These are phyloP conservation scores for Intellagama lesueurii DNA, from an alignment of 2,797 vertebrate species.

Conservation along the genomic window DNA sequence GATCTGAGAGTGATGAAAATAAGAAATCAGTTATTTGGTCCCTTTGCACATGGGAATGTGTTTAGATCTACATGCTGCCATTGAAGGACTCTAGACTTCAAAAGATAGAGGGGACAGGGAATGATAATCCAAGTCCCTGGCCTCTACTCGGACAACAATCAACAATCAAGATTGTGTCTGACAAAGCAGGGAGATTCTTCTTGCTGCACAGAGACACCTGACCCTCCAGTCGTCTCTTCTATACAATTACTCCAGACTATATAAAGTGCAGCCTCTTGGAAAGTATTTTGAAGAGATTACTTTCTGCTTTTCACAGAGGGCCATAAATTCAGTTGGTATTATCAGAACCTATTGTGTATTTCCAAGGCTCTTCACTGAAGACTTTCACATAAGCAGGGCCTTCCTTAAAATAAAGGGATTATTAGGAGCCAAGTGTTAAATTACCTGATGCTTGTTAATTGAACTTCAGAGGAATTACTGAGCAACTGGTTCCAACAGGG, in stretches of 20 bases:
- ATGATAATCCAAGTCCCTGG: conserved; percentile 33
- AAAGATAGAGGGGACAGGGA: conserved; percentile 20
- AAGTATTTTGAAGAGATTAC: conserved; percentile 75
- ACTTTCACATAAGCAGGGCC: conserved; percentile 65
- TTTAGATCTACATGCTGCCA: conserved; percentile 15
- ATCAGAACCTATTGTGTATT: conserved; percentile 71
- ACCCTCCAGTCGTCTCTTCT: conserved; percentile 63
- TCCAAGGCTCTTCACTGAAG: conserved; percentile 61
- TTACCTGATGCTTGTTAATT: conserved; percentile 75
- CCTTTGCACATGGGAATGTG: neutral
- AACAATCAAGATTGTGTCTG: conserved; percentile 25
- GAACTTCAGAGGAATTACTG: conserved; percentile 70
- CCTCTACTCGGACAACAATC: conserved; percentile 21
- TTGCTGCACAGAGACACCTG: conserved; percentile 67
- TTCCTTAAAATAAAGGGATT: conserved; percentile 76
- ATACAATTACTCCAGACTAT: conserved; percentile 68
- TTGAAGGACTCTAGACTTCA: conserved; percentile 22
- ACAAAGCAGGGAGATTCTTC: conserved; percentile 50
- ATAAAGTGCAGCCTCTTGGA: conserved; percentile 75
- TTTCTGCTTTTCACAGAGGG: conserved; percentile 66
- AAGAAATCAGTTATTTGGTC: too few species aligned
- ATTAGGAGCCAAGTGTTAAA: conserved; percentile 72
- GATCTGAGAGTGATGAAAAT: too few species aligned
- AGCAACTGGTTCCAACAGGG: conserved; percentile 70
- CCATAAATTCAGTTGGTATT: conserved; percentile 76